Conservation (phyloP, 92 coral and sea anemone genomes). For the Palythoa grandis region DNA sequence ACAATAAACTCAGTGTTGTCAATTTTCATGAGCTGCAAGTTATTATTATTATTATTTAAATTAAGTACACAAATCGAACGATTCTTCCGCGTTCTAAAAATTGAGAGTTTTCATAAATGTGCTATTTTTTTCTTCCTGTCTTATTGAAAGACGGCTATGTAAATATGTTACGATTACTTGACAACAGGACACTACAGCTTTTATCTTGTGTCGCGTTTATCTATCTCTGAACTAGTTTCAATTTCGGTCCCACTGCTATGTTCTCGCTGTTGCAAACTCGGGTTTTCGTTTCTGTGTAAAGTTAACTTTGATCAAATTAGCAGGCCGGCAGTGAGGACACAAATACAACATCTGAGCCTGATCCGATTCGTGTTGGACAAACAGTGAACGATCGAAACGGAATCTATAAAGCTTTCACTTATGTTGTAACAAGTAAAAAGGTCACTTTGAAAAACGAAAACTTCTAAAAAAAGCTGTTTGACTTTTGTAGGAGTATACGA, state of each 20-base stretch:
- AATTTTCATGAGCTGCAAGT: slow-evolving; percentile 23
- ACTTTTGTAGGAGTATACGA: slow-evolving; percentile 26
- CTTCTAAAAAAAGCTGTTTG: not conserved
- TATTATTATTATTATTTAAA: slow-evolving; percentile 36
- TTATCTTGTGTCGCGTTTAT: not conserved
- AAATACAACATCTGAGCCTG: not conserved
- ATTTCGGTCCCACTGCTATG: slow-evolving; percentile 44
- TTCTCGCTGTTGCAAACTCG: slow-evolving; percentile 30
- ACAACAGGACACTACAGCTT: slow-evolving; percentile 10
- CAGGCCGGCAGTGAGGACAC: slow-evolving; percentile 33
- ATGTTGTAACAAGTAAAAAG: slow-evolving; percentile 2
- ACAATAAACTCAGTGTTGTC: slow-evolving; percentile 41
- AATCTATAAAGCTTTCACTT: slow-evolving; percentile 3
- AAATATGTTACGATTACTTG: slow-evolving; percentile 28
- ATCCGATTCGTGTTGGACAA: not conserved
- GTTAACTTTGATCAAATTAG: slow-evolving; percentile 49
- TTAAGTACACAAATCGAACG: slow-evolving; percentile 48
- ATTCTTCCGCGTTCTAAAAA: slow-evolving; percentile 36
- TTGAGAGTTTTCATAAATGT: slow-evolving; percentile 29
- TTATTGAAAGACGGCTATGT: slow-evolving; percentile 22
- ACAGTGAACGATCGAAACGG: slow-evolving; percentile 16
- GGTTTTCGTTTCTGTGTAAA: slow-evolving; percentile 34
- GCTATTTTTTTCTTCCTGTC: slow-evolving; percentile 12
- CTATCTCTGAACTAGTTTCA: slow-evolving; percentile 18
- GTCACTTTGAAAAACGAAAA: slow-evolving; percentile 9